Conservation (phyloP, 2,113 vertebrate genomes). For the Ptilorrhoa leucosticta region DNA sequence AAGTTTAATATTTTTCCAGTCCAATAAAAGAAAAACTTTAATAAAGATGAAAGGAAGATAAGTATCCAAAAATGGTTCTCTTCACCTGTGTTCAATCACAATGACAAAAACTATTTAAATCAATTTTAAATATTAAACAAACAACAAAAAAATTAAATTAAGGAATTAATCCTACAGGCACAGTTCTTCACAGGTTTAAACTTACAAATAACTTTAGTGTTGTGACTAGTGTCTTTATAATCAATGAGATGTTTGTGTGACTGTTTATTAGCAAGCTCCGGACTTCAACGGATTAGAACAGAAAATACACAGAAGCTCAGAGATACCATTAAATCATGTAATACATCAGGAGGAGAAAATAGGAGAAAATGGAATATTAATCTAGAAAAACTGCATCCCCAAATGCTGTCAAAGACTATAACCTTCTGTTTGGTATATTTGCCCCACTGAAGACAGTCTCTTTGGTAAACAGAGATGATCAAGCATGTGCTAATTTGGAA, state of each 20-base stretch:
- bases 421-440: neutral
- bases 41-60: constrained; percentile 47
- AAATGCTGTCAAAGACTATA: neutral
- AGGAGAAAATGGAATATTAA: neutral
- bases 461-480: neutral
- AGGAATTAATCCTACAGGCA: neutral
- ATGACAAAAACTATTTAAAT: constrained; percentile 18
- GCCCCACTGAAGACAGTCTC: neutral
- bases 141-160: neutral
- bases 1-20: constrained; percentile 46
- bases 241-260: neutral
- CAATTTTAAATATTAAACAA: constrained; percentile 8
- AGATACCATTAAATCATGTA: neutral
- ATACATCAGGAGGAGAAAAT: neutral
- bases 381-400: neutral
- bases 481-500: neutral
- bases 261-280: neutral
- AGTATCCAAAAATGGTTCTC: neutral
- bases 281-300: neutral
- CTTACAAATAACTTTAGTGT: neutral
- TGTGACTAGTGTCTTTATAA: neutral
- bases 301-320: neutral
- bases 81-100: constrained; percentile 51
- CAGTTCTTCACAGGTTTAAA: neutral
- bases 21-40: constrained; percentile 37